phyloP scores from a whole-genome alignment of 1,140 invertebrate genomes.

The Pristionchus pacificus region DNA sequence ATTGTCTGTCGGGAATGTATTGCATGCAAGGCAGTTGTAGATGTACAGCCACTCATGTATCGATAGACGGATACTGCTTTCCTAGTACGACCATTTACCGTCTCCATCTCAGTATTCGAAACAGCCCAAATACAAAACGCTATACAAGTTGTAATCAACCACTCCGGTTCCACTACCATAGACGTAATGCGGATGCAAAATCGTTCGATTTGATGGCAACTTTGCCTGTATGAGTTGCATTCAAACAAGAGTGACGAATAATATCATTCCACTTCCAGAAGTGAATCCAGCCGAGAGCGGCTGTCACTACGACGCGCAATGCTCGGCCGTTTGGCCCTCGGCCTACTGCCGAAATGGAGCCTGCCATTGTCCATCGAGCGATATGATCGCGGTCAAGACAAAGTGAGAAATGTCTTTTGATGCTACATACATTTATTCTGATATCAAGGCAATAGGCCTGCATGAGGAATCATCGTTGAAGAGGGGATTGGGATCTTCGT shows the following conservation, averaged over 20 bases:
- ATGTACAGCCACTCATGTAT: slow-evolving; percentile 33
- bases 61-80: slow-evolving; percentile 36
- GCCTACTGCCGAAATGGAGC: slow-evolving; percentile 43
- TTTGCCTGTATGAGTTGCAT: background rate
- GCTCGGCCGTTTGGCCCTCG: slow-evolving; percentile 53
- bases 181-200: background rate
- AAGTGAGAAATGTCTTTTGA: slow-evolving; percentile 6
- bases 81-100: slow-evolving; percentile 25
- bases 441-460: too few species aligned
- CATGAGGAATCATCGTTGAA: too few species aligned
- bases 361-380: slow-evolving; percentile 42
- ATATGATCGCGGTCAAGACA: slow-evolving; percentile 31
- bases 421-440: slow-evolving; percentile 1
- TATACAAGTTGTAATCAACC: background rate
- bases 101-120: background rate
- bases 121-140: background rate
- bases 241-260: background rate
- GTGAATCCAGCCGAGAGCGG: slow-evolving; percentile 53
- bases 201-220: background rate
- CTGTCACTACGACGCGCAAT: slow-evolving; percentile 53
- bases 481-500: too few species aligned
- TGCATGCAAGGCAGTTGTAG: slow-evolving; percentile 31
- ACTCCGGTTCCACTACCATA: background rate
- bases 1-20: slow-evolving; percentile 37
- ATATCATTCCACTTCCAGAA: slow-evolving; percentile 35